Conservation (phyloP, 2,888 invertebrate genomes). For the Phaonia tiefii region DNA sequence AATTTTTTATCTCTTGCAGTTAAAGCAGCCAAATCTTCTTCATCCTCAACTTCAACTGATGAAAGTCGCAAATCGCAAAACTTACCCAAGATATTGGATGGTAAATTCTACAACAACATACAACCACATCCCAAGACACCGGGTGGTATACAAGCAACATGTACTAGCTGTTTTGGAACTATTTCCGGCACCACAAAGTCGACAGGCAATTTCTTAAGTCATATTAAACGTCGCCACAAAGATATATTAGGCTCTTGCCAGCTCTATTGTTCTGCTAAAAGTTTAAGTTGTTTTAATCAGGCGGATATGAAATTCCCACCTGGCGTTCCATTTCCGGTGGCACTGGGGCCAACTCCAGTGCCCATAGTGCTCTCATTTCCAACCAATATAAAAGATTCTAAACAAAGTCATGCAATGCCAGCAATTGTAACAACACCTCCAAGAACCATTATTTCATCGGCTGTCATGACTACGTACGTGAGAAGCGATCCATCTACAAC, state of each 20-base stretch:
- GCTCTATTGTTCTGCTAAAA: slow-evolving; percentile 71
- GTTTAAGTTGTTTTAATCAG: slow-evolving; percentile 60
- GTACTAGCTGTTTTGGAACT: slow-evolving; percentile 74
- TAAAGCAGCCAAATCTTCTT: slow-evolving; percentile 17
- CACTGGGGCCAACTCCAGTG: slow-evolving; percentile 23
- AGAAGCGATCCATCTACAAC: slow-evolving; percentile 49
- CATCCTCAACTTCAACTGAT: slow-evolving; percentile 59
- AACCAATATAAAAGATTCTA: slow-evolving; percentile 15
- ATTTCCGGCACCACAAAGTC: slow-evolving; percentile 78
- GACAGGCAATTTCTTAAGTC: slow-evolving; percentile 77
- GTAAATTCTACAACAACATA: slow-evolving; percentile 77
- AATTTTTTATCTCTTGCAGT: slow-evolving; percentile 51
- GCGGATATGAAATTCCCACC: slow-evolving; percentile 52
- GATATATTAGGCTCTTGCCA: slow-evolving; percentile 74
- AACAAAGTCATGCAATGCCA: not conserved
- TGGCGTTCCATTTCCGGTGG: slow-evolving; percentile 38
- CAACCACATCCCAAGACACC: slow-evolving; percentile 76
- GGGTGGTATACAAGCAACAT: slow-evolving; percentile 78
- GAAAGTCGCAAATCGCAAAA: slow-evolving; percentile 72
- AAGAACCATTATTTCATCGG: slow-evolving; percentile 28
- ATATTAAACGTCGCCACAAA: slow-evolving; percentile 76
- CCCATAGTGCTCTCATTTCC: slow-evolving; percentile 55
- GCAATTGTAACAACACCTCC: slow-evolving; percentile 22
- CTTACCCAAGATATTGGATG: slow-evolving; percentile 77
- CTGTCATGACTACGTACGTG: slow-evolving; percentile 30